A percentile compares a stretch with the other conserved stretches of the same genome.
Conservation (phyloP, 2,113 vertebrate genomes). For the Ascaphus truei region DNA sequence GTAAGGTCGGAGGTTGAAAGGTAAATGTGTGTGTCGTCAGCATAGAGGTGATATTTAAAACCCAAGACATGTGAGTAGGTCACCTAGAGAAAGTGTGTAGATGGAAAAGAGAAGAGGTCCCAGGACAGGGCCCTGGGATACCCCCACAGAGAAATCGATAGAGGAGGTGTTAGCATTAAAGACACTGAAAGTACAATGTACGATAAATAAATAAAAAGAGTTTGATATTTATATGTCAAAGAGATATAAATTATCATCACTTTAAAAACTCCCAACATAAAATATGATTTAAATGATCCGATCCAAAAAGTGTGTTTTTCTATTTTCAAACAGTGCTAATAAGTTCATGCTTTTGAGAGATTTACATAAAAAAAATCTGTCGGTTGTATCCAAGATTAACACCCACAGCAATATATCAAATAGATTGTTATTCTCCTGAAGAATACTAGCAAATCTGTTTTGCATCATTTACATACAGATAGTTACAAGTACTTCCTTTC, state of each 20-base stretch:
- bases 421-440: conserved; percentile 54
- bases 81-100: too few species aligned
- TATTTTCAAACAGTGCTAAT: conserved; percentile 51
- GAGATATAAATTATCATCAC: background rate
- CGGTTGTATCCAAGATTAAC: conserved; percentile 53
- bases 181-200: too few species aligned
- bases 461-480: conserved; percentile 70
- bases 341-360: conserved; percentile 54
- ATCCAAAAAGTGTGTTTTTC: conserved; percentile 54
- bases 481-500: conserved; percentile 69
- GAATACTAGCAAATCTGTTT: conserved; percentile 61
- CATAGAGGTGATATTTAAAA: too few species aligned
- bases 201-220: too few species aligned
- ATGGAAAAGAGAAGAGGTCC: too few species aligned
- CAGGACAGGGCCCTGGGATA: too few species aligned
- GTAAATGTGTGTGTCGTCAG: too few species aligned
- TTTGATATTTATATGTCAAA: too few species aligned
- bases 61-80: too few species aligned
- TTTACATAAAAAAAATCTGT: conserved; percentile 63
- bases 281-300: conserved; percentile 52
- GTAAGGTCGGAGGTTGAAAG: too few species aligned
- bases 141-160: too few species aligned
- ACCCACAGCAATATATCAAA: conserved; percentile 60
- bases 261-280: conserved; percentile 24
- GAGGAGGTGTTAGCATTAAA: too few species aligned